Conservation (phyloP, 1,140 invertebrate genomes). For the Lasioglossum baleicum region DNA sequence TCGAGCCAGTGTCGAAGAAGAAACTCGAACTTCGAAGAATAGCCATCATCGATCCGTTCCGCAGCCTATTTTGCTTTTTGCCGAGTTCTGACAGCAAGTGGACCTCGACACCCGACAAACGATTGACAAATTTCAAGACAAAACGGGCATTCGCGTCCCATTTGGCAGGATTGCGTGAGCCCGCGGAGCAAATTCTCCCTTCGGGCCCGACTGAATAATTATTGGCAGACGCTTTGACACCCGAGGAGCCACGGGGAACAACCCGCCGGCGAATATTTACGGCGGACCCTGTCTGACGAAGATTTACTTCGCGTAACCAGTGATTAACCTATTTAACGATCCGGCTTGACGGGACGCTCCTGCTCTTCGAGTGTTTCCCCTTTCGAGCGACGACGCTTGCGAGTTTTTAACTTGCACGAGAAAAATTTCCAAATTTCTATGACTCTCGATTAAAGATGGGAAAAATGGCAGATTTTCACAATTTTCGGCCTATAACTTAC, state of each 20-base stretch:
- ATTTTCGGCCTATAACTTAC: too few relatives aligned
- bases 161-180: background rate
- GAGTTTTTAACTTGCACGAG: background rate
- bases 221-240: conserved; percentile 31
- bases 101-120: background rate
- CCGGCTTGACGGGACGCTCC: background rate
- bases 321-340: conserved; percentile 26
- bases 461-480: too few relatives aligned
- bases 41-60: too few relatives aligned
- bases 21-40: too few relatives aligned
- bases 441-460: too few relatives aligned
- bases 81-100: too few relatives aligned
- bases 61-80: too few relatives aligned
- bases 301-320: background rate
- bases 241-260: conserved; percentile 2
- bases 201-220: conserved; percentile 7
- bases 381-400: background rate
- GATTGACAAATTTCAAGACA: background rate
- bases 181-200: background rate
- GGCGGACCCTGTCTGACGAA: background rate
- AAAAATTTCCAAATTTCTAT: background rate
- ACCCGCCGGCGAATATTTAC: conserved; percentile 19
- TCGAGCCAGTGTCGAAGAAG: too few relatives aligned
- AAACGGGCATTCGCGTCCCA: background rate
- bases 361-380: background rate